Evolutionary conservation across 2,888 invertebrate genomes (phyloP).

Genomic region (Brachypalpus laphriformis): DNA sequence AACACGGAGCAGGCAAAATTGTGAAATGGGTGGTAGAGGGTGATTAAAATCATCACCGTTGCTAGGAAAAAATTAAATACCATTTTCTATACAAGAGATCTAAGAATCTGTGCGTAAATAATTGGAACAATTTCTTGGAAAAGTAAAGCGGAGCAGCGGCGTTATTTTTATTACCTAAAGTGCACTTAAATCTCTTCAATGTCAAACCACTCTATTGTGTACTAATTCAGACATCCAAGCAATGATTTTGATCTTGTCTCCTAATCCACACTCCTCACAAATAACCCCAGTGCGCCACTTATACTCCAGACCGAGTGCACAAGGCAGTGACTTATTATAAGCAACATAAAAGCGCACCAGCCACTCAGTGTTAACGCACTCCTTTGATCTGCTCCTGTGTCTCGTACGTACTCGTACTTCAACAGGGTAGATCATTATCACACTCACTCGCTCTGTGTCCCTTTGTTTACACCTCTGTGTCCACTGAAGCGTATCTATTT

Average conservation of each 20-base stretch:
- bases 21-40: too few species aligned
- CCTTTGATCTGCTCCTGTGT: not conserved
- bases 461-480: constrained; percentile 53
- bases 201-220: constrained; percentile 2
- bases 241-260: constrained; percentile 19
- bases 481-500: constrained; percentile 41
- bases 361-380: constrained; percentile 29
- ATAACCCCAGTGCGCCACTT: not conserved
- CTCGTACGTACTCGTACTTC: not conserved
- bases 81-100: too few species aligned
- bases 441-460: constrained; percentile 28
- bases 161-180: not conserved
- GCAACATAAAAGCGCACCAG: constrained; percentile 30
- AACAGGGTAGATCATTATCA: constrained; percentile 25
- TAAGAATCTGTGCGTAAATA: too few species aligned
- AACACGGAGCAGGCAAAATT: not conserved
- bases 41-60: too few species aligned
- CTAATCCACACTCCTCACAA: not conserved
- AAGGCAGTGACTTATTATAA: not conserved
- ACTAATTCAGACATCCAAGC: constrained; percentile 19
- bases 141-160: not conserved
- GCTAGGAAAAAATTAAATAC: too few species aligned
- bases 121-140: not conserved
- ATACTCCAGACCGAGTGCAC: not conserved
- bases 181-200: not conserved